A percentile compares a stretch with the other conserved stretches of the same genome.
These are phyloP conservation scores for Drosophila pallidifrons DNA, from an alignment of 1,140 invertebrate genomes.

Conservation along the genomic window DNA sequence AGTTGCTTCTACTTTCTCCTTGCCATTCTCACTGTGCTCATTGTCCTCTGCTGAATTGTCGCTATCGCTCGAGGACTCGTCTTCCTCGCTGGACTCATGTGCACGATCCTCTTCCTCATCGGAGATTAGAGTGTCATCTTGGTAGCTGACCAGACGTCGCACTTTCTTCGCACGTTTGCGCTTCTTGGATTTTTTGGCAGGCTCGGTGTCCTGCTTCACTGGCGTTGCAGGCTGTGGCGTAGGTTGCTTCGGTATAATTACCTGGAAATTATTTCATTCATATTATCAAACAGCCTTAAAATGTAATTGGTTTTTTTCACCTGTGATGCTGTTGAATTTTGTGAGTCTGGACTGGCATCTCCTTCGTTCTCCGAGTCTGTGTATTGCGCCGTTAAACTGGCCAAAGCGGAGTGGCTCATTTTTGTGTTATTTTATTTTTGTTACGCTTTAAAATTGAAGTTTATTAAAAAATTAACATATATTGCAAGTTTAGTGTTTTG, in stretches of 20 bases:
- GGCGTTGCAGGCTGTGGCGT: constrained; percentile 63
- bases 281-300: no score
- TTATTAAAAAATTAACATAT: not conserved
- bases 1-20: constrained; percentile 39
- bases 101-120: constrained; percentile 87
- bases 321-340: constrained; percentile 76
- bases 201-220: constrained; percentile 47
- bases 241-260: constrained; percentile 73
- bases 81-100: constrained; percentile 46
- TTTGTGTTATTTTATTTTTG: not conserved
- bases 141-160: constrained; percentile 90
- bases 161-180: constrained; percentile 80
- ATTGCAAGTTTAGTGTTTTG: constrained; percentile 19
- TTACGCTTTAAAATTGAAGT: not conserved
- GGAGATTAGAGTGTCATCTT: constrained; percentile 92
- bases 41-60: constrained; percentile 57
- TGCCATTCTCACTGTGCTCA: constrained; percentile 51
- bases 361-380: constrained; percentile 93
- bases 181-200: constrained; percentile 46
- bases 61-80: constrained; percentile 49
- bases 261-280: constrained; percentile 36
- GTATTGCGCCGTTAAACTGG: constrained; percentile 92
- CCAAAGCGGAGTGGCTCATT: constrained; percentile 87
- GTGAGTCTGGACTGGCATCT: constrained; percentile 85
- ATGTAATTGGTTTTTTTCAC: constrained; percentile 13